Base-by-base conservation (phyloP, 2,113 vertebrate species). In the Scytalopus superciliaris region DNA sequence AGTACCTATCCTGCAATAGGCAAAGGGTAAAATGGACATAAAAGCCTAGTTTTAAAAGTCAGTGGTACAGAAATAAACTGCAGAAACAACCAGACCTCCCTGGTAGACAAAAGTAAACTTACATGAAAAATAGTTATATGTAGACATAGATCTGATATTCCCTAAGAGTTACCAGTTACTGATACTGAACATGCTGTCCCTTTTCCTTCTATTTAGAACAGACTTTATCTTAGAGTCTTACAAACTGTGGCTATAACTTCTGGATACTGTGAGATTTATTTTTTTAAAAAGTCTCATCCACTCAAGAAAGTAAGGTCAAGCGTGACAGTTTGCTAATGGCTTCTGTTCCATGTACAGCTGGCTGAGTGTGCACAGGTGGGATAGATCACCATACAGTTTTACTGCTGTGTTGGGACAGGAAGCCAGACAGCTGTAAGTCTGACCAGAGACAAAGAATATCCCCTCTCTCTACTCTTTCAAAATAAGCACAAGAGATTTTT, bases 301-400 rank as follows among this genome's bases (percentile, higher is more conserved):
- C 23, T 52, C 10, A 39, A 13, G 17, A 3, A 64, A n/a, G 33
- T 19, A 52, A 55, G 25, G 22, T 14, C 42, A 68, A 6, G 19
- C 14, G 59, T 3, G 0, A 22, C 3, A 40, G 8, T 57, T 56
- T 67, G 35, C 28, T 74, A 33, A 22, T 67, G n/a, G 14, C 8
- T 89, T 84, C 21, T 22, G 22, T 10, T 79, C 30, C 13, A 3
- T 0, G 0, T 70, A 14, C 16, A 56, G 9, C 6, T n/a, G 8
- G 2, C 17, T 84, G 22, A 27, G 18, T 23, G 12, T 4, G 8
- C 2, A 2, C 12, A 19, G 33, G 21, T 39, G 14, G 30, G 24
- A 57, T 64, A 21, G 30, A 18, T 40, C 31, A 37, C 28, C 4
- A 4, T 2, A 16, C 2, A 10, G 31, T 53, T 37, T 53, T 85